Percentiles rank a stretch among this genome's conserved stretches.
phyloP scores from a whole-genome alignment of 2,888 invertebrate species.

The Eupithecia abbreviata region DNA sequence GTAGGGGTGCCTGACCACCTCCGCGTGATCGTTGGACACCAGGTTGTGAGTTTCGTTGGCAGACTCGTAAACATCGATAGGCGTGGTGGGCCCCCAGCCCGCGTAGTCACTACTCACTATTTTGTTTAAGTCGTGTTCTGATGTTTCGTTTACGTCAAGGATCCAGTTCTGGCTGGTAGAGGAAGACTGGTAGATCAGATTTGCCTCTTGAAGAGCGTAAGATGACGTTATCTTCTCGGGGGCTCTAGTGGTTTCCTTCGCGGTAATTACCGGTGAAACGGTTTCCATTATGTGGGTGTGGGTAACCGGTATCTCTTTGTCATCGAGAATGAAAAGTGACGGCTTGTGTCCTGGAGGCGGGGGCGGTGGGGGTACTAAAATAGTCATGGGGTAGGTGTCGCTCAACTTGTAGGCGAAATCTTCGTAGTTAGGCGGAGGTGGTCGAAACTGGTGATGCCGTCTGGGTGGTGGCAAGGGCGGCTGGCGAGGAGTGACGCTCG shows the following conservation, averaged over 20 bases:
- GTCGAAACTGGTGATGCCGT: constrained; percentile 56
- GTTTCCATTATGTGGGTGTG: constrained; percentile 54
- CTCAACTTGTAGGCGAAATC: constrained; percentile 80
- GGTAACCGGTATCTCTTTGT: constrained; percentile 56
- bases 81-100: constrained; percentile 80
- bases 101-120: constrained; percentile 77
- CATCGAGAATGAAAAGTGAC: constrained; percentile 63
- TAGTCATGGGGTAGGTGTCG: constrained; percentile 85
- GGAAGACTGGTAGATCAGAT: constrained; percentile 86
- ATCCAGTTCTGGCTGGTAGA: constrained; percentile 80
- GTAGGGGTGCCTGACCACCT: constrained; percentile 62
- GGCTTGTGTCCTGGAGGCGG: constrained; percentile 76
- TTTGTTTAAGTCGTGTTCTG: constrained; percentile 55
- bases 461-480: constrained; percentile 61
- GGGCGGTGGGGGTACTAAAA: constrained; percentile 88
- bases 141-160: constrained; percentile 62
- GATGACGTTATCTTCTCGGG: constrained; percentile 66
- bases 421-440: constrained; percentile 71
- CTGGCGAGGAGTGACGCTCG: constrained; percentile 82
- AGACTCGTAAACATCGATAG: constrained; percentile 60
- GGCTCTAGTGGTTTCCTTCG: constrained; percentile 54
- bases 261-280: constrained; percentile 50
- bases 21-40: constrained; percentile 64
- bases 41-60: constrained; percentile 73
- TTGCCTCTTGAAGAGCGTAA: constrained; percentile 85